These are phyloP conservation scores for Synergus itoensis DNA, from an alignment of 2,888 invertebrate species.

Conservation along the genomic window DNA sequence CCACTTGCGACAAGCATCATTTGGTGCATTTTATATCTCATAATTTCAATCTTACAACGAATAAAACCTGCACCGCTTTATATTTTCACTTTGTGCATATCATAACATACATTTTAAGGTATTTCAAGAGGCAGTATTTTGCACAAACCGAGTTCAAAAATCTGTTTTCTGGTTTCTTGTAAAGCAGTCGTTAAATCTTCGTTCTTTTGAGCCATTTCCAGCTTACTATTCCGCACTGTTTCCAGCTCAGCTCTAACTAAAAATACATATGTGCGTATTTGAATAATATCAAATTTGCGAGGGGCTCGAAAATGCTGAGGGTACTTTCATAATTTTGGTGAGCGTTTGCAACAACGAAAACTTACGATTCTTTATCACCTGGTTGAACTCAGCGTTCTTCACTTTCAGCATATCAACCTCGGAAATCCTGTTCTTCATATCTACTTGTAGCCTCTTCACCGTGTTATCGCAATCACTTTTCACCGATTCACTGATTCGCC, in stretches of 20 bases:
- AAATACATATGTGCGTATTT: neutral
- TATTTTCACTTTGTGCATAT: neutral
- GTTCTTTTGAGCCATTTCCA: neutral
- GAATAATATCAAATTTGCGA: no score
- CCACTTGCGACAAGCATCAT: neutral
- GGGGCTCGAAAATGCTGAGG: no score
- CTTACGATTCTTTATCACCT: slow-evolving; percentile 54
- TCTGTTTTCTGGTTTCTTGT: slow-evolving; percentile 13
- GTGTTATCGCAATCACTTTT: slow-evolving; percentile 49
- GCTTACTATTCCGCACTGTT: neutral
- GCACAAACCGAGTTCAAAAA: neutral
- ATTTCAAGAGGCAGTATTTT: neutral
- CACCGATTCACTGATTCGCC: slow-evolving; percentile 45
- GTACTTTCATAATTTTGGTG: no score
- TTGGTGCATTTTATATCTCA: neutral
- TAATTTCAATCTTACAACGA: neutral
- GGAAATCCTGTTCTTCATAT: slow-evolving; percentile 43
- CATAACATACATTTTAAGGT: no score
- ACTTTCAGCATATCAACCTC: slow-evolving; percentile 46
- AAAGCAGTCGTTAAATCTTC: neutral
- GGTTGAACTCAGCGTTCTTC: slow-evolving; percentile 41
- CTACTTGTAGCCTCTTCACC: slow-evolving; percentile 27
- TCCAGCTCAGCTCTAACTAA: slow-evolving; percentile 5
- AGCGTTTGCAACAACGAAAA: neutral
- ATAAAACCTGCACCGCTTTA: neutral